Percentiles rank a stretch among this genome's conserved stretches.
phyloP scores from a whole-genome alignment of 2,113 vertebrate species.

The Archilochus colubris region DNA sequence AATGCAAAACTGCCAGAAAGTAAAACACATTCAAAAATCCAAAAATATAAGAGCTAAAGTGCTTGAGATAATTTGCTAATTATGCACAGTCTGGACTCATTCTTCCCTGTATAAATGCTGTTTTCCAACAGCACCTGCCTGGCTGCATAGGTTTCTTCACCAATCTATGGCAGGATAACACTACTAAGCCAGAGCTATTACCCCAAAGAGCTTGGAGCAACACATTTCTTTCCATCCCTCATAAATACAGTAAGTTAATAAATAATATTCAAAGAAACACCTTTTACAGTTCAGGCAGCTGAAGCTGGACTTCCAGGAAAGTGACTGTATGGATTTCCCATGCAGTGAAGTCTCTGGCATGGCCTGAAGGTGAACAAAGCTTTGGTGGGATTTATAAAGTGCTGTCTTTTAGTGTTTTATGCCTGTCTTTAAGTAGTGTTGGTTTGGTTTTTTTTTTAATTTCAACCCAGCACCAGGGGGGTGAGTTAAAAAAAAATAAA shows the following conservation, averaged over 20 bases:
- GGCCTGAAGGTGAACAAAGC: constrained; percentile 22
- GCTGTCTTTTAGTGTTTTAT: constrained; percentile 41
- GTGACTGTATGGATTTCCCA: neutral
- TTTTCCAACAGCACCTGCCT: constrained; percentile 37
- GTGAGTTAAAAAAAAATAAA: constrained; percentile 12
- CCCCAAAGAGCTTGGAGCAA: neutral
- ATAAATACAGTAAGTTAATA: neutral
- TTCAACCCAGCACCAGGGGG: neutral
- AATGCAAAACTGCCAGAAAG: constrained; percentile 25
- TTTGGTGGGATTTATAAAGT: constrained; percentile 60
- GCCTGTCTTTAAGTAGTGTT: constrained; percentile 29
- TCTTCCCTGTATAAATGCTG: neutral
- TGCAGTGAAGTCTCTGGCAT: neutral
- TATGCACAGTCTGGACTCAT: constrained; percentile 14
- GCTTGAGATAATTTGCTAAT: constrained; percentile 54
- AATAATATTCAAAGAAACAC: constrained; percentile 26
- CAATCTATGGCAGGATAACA: neutral
- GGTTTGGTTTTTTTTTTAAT: neutral
- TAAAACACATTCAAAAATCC: constrained; percentile 44
- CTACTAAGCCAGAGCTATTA: neutral
- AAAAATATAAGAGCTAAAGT: constrained; percentile 67
- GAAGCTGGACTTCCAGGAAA: constrained; percentile 7
- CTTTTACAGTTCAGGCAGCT: constrained; percentile 35
- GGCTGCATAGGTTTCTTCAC: constrained; percentile 26
- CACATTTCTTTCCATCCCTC: neutral